These are phyloP conservation scores for Nycteola revayana DNA, from an alignment of 2,888 invertebrate species.

Conservation along the genomic window DNA sequence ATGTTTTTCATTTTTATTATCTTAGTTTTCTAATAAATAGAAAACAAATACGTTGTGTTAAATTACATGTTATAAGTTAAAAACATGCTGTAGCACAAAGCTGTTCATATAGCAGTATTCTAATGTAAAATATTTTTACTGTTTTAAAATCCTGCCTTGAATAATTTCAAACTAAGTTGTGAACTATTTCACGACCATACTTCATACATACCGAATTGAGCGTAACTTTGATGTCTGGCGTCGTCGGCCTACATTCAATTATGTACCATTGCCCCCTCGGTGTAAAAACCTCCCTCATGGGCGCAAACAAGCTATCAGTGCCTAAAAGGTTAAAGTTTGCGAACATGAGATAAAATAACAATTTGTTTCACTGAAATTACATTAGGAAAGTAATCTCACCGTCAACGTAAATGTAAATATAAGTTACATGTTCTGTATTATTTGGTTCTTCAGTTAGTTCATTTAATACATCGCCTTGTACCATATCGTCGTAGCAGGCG, in stretches of 20 bases:
- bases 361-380: slow-evolving; percentile 14
- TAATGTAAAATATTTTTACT: slow-evolving; percentile 1
- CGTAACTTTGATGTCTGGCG: slow-evolving; percentile 63
- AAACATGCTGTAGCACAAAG: slow-evolving; percentile 51
- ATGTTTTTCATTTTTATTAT: too few species aligned
- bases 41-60: too few species aligned
- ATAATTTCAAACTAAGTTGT: not conserved
- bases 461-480: slow-evolving; percentile 52
- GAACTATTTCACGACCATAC: slow-evolving; percentile 1
- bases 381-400: slow-evolving; percentile 52
- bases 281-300: slow-evolving; percentile 60
- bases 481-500: slow-evolving; percentile 72
- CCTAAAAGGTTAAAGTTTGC: slow-evolving; percentile 60
- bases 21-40: too few species aligned
- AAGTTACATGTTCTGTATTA: slow-evolving; percentile 58
- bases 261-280: slow-evolving; percentile 49
- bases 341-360: slow-evolving; percentile 25
- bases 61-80: too few species aligned
- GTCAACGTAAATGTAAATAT: slow-evolving; percentile 68
- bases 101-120: slow-evolving; percentile 22
- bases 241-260: slow-evolving; percentile 73
- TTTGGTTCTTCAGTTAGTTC: slow-evolving; percentile 56
- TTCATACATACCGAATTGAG: slow-evolving; percentile 66
- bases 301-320: slow-evolving; percentile 62
- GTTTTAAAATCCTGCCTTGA: not conserved